Evolutionary conservation across 2,888 invertebrate species (phyloP).

Genomic region (Drosophila colorata): DNA sequence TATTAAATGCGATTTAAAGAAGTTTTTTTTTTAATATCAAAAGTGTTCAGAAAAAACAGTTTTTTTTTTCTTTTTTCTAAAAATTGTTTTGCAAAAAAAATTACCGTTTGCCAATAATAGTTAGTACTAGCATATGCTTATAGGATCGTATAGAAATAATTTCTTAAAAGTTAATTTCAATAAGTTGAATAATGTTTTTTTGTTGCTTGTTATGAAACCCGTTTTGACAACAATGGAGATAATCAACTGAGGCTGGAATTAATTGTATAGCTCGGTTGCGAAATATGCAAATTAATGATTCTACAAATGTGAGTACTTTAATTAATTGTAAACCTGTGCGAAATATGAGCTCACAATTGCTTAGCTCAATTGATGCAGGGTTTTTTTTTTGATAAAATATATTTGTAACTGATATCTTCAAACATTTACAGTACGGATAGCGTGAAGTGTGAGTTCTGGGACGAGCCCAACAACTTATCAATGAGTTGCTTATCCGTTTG

Average conservation of each 20-base stretch:
- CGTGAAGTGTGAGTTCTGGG: not conserved
- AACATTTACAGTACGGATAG: not conserved
- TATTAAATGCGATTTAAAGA: too few relatives aligned
- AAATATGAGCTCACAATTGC: slow-evolving; percentile 46
- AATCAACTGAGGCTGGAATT: slow-evolving; percentile 52
- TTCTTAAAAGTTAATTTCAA: slow-evolving; percentile 24
- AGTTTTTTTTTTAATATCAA: not conserved
- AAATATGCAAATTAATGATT: slow-evolving; percentile 66
- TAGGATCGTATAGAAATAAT: slow-evolving; percentile 8
- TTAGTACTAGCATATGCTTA: slow-evolving; percentile 4
- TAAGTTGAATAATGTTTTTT: slow-evolving; percentile 26
- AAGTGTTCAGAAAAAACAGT: not conserved
- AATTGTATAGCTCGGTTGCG: slow-evolving; percentile 46
- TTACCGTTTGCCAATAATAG: not conserved
- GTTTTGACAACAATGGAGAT: slow-evolving; percentile 58
- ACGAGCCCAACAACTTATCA: slow-evolving; percentile 8
- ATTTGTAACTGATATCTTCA: slow-evolving; percentile 1
- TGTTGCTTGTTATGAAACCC: slow-evolving; percentile 49
- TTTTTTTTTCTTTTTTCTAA: not conserved
- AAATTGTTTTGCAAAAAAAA: not conserved
- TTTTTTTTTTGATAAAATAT: not conserved
- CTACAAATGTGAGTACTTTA: slow-evolving; percentile 37
- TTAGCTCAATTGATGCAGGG: slow-evolving; percentile 17
- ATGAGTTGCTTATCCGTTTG: slow-evolving; percentile 24
- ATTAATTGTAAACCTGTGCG: slow-evolving; percentile 42